phyloP scores from a whole-genome alignment of 30 jellyfish, hydroid and myxozoan species.

The Turritopsis dohrnii region DNA sequence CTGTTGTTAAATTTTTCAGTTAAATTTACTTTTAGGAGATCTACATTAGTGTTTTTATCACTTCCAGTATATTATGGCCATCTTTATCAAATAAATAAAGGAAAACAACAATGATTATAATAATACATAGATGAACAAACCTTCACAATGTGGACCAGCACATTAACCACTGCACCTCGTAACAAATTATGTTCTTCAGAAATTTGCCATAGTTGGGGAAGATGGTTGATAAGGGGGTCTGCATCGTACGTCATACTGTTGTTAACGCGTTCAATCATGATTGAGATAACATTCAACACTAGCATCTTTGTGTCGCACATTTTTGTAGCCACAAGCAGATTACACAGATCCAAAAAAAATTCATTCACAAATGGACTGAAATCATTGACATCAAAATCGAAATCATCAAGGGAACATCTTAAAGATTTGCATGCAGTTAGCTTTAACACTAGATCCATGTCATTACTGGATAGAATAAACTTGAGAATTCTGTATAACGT shows the following conservation, averaged over 20 bases:
- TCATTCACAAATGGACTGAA: slow-evolving; percentile 15
- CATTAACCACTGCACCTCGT: slow-evolving; percentile 61
- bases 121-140: slow-evolving; percentile 11
- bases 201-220: slow-evolving; percentile 74
- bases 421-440: slow-evolving; percentile 36
- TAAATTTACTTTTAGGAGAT: too few species aligned
- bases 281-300: slow-evolving; percentile 43
- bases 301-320: slow-evolving; percentile 65
- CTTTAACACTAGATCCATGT: slow-evolving; percentile 45
- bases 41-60: too few species aligned
- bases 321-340: slow-evolving; percentile 39
- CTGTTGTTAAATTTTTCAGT: too few species aligned
- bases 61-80: neutral
- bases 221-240: slow-evolving; percentile 36
- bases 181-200: slow-evolving; percentile 73
- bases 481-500: slow-evolving; percentile 41
- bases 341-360: slow-evolving; percentile 45
- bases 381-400: slow-evolving; percentile 27
- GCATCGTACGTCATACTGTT: slow-evolving; percentile 38
- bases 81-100: neutral
- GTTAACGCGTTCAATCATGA: slow-evolving; percentile 53
- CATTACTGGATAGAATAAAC: slow-evolving; percentile 28
- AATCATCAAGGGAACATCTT: slow-evolving; percentile 32
- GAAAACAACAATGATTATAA: neutral
- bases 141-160: slow-evolving; percentile 51